Conservation (phyloP, 2,113 vertebrate genomes). For the Periophthalmus modestus region DNA sequence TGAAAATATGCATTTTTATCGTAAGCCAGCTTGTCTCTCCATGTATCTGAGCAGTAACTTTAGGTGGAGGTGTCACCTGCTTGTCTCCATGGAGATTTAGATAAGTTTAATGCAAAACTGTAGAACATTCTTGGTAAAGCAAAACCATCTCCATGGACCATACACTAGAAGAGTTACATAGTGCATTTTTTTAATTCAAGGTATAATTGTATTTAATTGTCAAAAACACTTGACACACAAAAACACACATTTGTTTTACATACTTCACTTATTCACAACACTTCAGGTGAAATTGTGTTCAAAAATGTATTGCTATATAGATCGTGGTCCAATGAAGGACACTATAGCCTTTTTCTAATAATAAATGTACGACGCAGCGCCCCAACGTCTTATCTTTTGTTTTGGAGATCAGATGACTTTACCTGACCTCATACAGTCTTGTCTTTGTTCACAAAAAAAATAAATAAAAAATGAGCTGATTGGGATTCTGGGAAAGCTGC, state of each 20-base stretch:
- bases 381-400: slow-evolving; percentile 9
- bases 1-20: too few species aligned
- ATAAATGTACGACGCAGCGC: not conserved
- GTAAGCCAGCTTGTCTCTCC: too few species aligned
- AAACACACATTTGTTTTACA: not conserved
- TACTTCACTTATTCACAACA: not conserved
- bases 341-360: not conserved
- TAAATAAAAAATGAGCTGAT: slow-evolving; percentile 28
- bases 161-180: too few species aligned
- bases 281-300: not conserved
- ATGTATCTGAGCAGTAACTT: too few species aligned
- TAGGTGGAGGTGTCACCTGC: too few species aligned
- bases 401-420: slow-evolving; percentile 17
- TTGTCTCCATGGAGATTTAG: too few species aligned
- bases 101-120: too few species aligned
- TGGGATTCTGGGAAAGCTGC: slow-evolving; percentile 34
- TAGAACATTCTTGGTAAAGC: too few species aligned
- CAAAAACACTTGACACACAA: not conserved
- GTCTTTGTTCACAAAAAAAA: slow-evolving; percentile 28
- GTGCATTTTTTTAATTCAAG: not conserved
- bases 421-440: slow-evolving; percentile 6
- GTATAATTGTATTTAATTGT: not conserved
- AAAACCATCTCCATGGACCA: too few species aligned
- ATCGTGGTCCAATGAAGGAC: not conserved
- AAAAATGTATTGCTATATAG: not conserved